These are phyloP conservation scores for Steinernema scapterisci DNA, from an alignment of 2,888 invertebrate genomes.

Conservation along the genomic window DNA sequence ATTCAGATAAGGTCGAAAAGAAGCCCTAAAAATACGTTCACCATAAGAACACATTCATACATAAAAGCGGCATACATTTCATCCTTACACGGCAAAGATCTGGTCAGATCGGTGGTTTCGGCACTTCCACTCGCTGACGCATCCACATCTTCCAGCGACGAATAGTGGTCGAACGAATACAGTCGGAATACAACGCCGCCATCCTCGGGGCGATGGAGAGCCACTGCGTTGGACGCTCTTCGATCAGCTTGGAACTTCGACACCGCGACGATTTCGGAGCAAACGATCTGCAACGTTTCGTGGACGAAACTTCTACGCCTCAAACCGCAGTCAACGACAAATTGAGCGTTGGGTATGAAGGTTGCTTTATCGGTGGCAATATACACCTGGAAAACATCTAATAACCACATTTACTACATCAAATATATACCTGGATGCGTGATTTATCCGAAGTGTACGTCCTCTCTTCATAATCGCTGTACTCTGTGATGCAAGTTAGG, in stretches of 20 bases:
- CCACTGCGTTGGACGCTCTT: constrained; percentile 1
- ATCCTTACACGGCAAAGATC: no score
- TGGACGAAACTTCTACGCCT: background rate
- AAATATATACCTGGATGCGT: no score
- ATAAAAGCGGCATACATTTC: no score
- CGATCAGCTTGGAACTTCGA: background rate
- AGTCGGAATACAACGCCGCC: background rate
- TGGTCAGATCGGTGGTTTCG: background rate
- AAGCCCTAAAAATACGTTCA: no score
- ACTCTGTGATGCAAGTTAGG: background rate
- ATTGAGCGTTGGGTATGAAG: background rate
- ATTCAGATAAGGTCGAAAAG: background rate
- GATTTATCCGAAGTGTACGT: no score
- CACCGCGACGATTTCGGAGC: background rate
- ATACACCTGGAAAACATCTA: background rate
- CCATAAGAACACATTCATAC: no score
- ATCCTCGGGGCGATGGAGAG: no score
- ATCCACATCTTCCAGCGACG: background rate
- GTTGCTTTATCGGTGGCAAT: background rate
- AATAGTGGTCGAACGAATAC: background rate
- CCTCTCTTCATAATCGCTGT: background rate
- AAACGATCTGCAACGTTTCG: background rate
- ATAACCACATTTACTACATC: background rate
- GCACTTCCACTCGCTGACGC: background rate
- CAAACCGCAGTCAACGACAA: background rate